phyloP scores from a whole-genome alignment of 2,888 invertebrate genomes.

The Mesochorus sp. region DNA sequence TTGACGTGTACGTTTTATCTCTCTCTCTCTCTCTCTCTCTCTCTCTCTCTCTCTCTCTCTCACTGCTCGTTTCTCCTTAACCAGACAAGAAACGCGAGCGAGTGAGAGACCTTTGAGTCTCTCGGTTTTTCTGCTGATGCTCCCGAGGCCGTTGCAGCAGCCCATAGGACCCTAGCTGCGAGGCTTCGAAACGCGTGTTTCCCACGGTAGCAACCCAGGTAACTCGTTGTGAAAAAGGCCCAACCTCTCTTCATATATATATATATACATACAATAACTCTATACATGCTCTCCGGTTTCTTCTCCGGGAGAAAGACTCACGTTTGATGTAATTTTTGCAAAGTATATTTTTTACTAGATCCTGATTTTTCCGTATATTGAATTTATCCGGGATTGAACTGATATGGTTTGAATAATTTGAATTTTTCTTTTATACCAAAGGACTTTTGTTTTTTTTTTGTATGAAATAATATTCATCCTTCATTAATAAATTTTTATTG shows the following conservation, averaged over 20 bases:
- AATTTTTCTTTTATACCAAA: no score
- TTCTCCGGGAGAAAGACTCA: constrained; percentile 5
- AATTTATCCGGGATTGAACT: no score
- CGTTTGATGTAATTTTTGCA: constrained; percentile 15
- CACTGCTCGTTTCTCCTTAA: constrained; percentile 28
- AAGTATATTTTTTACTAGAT: neutral
- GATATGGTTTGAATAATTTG: no score
- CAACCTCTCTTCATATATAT: constrained; percentile 9
- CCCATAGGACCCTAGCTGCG: constrained; percentile 41
- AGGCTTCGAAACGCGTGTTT: constrained; percentile 66
- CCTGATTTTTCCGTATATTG: neutral
- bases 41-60: constrained; percentile 3
- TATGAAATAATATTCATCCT: no score
- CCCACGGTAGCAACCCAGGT: constrained; percentile 75
- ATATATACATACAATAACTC: neutral
- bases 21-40: no score
- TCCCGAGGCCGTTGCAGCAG: constrained; percentile 39
- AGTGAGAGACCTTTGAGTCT: constrained; percentile 40
- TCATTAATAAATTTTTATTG: no score
- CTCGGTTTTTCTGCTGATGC: constrained; percentile 46
- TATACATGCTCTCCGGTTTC: constrained; percentile 37
- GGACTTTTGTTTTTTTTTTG: neutral
- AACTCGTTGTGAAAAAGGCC: constrained; percentile 61
- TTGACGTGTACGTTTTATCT: constrained; percentile 42
- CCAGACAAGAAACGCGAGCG: constrained; percentile 6